phyloP scores from a whole-genome alignment of 2,113 vertebrate genomes.

The Acinonyx jubatus region DNA sequence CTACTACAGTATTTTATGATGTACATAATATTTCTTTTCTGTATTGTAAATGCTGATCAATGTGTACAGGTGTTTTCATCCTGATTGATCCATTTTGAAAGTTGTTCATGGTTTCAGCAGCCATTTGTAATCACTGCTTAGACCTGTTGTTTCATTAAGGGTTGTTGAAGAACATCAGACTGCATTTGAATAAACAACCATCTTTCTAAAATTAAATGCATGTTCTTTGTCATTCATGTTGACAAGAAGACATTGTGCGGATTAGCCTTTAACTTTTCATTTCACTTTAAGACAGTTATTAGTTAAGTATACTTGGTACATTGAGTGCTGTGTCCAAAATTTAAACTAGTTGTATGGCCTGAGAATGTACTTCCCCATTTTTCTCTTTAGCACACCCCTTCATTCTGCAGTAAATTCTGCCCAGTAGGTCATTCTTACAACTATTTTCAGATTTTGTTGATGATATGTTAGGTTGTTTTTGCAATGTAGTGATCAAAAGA shows the following conservation, averaged over 20 bases:
- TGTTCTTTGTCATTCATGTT: constrained; percentile 23
- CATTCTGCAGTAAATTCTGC: constrained; percentile 10
- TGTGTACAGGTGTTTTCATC: neutral
- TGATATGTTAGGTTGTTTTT: constrained; percentile 3
- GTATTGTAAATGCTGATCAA: neutral
- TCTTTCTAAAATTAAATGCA: constrained; percentile 39
- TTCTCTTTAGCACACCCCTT: constrained; percentile 1
- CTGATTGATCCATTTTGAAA: neutral
- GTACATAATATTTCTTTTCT: constrained; percentile 8
- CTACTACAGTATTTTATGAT: neutral
- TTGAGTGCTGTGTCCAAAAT: neutral
- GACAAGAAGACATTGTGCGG: neutral
- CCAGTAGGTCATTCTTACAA: neutral
- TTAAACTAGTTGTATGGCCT: neutral
- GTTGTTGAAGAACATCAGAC: neutral
- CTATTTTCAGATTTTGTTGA: constrained; percentile 17
- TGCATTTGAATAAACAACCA: neutral
- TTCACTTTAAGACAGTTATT: constrained; percentile 37
- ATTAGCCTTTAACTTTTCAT: constrained; percentile 18
- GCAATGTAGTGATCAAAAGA: neutral
- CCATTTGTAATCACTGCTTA: neutral
- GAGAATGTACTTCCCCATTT: neutral
- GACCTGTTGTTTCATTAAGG: neutral
- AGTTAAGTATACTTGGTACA: neutral
- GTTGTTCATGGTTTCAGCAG: neutral